Percentiles rank a stretch among this genome's conserved stretches.
These are phyloP conservation scores for Cynopterus brachyotis DNA, from an alignment of 2,113 vertebrate genomes.

Conservation along the genomic window DNA sequence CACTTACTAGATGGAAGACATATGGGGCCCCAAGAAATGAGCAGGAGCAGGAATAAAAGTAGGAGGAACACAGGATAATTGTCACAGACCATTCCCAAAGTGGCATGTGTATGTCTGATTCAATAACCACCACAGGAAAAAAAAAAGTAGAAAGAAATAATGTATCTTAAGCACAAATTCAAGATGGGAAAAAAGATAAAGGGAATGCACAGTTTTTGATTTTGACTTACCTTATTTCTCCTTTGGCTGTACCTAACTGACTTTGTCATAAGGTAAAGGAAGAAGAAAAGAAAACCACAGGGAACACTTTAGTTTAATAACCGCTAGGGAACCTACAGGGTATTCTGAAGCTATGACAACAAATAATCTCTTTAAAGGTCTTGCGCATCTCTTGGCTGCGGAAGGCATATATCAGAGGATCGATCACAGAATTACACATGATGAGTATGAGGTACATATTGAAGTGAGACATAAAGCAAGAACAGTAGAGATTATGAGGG, in stretches of 20 bases:
- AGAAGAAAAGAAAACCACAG: neutral
- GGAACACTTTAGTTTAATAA: constrained; percentile 79
- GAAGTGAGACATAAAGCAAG: constrained; percentile 98
- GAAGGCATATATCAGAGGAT: constrained; percentile 96
- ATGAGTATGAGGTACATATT: constrained; percentile 98
- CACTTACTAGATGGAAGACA: neutral
- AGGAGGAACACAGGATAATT: neutral
- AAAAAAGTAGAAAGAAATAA: too few species aligned
- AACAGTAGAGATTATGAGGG: constrained; percentile 94
- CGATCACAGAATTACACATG: constrained; percentile 96
- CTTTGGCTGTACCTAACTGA: neutral
- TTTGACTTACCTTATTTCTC: neutral
- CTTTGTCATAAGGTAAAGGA: neutral
- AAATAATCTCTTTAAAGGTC: constrained; percentile 95
- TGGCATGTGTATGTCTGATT: neutral
- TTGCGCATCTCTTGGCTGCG: constrained; percentile 97
- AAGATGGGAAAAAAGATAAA: neutral
- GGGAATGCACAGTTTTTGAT: neutral
- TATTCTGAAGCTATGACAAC: constrained; percentile 86
- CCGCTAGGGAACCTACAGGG: constrained; percentile 84
- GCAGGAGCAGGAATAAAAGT: neutral
- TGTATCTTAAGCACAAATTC: neutral
- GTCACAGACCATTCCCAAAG: neutral
- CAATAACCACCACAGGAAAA: too few species aligned
- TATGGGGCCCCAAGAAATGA: neutral